Evolutionary conservation across 2,888 invertebrate genomes (phyloP), one percentile per base, ranked within the genome.

Genomic region (Zonitis immaculata): DNA sequence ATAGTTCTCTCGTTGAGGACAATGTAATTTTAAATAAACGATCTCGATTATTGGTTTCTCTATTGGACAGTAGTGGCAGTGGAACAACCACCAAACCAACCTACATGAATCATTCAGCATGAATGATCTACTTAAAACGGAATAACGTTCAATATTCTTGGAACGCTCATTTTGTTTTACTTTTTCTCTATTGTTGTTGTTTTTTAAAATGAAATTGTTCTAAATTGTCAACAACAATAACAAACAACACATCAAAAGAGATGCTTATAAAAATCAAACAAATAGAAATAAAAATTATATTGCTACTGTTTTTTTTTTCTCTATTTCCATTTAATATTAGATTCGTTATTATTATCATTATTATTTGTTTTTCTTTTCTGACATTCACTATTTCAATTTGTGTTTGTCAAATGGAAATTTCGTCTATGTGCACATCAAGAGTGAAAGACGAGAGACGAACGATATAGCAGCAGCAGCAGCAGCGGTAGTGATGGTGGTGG

Each of bases 31-130:
- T 59, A 54, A 62, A 63, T 63, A 64, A 64, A 63, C 62, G 60
- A 35, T 57, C 58, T 62, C 62, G 61, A 61, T 65, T 65, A 64
- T 65, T 62, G 64, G 59, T 58, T 61, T 58, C 57, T 57, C 51
- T 49, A 58, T 51, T 53, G 54, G 56, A 55, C 35, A 18, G 9
- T 35, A 11, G 18, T 3, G 6, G 7, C 27, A 8, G 9, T 9
- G 9, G 8, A 16, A 35, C 44, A 52, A 55, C 57, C 61, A 48
- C 54, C 58, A 59, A 50, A n/a, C n/a, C n/a, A n/a, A n/a, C n/a
- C n/a, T n/a, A n/a, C 62, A 64, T 64, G 63, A 63, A 65, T 65
- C 63, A 64, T 65, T 65, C 63, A 60, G 53, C 42, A 57, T 56
- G 54, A 65, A 60, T 61, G 65, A 65, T 63, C 63, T 63, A 58